These are phyloP conservation scores for Wasmannia auropunctata DNA, from an alignment of 1,140 invertebrate species.

Conservation along the genomic window DNA sequence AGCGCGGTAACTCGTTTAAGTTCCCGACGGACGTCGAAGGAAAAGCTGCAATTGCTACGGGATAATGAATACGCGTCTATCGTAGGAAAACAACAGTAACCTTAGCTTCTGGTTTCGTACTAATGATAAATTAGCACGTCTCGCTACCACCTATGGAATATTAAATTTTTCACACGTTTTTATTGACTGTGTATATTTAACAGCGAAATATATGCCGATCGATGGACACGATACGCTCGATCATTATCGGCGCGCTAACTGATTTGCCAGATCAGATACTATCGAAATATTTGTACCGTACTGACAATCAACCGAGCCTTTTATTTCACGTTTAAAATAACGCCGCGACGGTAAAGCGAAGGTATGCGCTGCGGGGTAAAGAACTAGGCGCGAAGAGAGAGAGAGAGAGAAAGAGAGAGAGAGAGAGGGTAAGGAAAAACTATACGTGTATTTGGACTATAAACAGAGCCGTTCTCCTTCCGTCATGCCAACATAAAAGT, in stretches of 20 bases:
- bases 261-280: neutral
- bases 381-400: constrained; percentile 6
- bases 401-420: neutral
- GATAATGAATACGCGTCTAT: constrained; percentile 45
- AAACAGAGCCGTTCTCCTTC: constrained; percentile 44
- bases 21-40: constrained; percentile 39
- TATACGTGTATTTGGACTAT: constrained; percentile 57
- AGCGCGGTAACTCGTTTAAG: constrained; percentile 57
- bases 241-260: neutral
- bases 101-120: neutral
- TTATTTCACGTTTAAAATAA: constrained; percentile 21
- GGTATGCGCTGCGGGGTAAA: neutral
- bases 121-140: constrained; percentile 9
- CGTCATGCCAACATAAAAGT: constrained; percentile 61
- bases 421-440: constrained; percentile 32
- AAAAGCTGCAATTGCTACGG: constrained; percentile 46
- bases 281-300: neutral
- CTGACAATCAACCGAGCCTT: neutral
- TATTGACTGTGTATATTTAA: neutral
- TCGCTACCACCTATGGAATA: neutral
- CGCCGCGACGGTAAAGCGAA: neutral
- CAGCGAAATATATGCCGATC: neutral
- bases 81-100: neutral
- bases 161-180: neutral
- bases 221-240: neutral